Evolutionary conservation across 2,888 invertebrate genomes (phyloP).

Genomic region (Caenorhabditis sp.): DNA sequence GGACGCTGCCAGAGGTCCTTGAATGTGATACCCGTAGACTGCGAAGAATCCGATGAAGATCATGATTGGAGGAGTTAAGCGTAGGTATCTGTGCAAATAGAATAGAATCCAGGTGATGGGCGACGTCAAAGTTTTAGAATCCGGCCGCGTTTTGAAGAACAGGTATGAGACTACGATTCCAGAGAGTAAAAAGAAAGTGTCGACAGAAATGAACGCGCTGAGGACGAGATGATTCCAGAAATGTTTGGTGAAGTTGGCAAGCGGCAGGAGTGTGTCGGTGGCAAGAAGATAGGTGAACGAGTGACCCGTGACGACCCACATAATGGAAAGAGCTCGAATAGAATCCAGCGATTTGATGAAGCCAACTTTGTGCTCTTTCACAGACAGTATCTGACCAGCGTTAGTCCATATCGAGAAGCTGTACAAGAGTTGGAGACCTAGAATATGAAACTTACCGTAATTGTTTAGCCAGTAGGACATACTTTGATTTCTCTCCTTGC

Average conservation of each 20-base stretch:
- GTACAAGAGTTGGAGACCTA: conserved; percentile 7
- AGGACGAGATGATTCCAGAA: conserved; percentile 35
- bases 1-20: conserved; percentile 44
- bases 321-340: conserved; percentile 69
- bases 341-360: conserved; percentile 67
- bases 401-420: conserved; percentile 60
- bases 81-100: conserved; percentile 68
- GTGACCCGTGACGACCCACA: conserved; percentile 68
- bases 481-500: background rate
- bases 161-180: conserved; percentile 67
- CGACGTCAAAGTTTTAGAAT: conserved; percentile 1
- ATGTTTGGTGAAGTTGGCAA: conserved; percentile 14
- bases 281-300: conserved; percentile 2
- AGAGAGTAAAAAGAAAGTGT: conserved; percentile 69
- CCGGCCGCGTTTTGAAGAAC: conserved; percentile 59
- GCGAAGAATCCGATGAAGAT: conserved; percentile 57
- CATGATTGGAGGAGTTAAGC: conserved; percentile 57
- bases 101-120: conserved; percentile 66
- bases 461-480: no score
- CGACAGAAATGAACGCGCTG: conserved; percentile 67
- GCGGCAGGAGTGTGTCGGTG: conserved; percentile 30
- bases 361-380: conserved; percentile 52
- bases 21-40: conserved; percentile 38
- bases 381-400: conserved; percentile 38
- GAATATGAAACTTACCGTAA: background rate